Evolutionary conservation across 2,113 vertebrate genomes (phyloP).

Genomic region (Rhinogobius similis): DNA sequence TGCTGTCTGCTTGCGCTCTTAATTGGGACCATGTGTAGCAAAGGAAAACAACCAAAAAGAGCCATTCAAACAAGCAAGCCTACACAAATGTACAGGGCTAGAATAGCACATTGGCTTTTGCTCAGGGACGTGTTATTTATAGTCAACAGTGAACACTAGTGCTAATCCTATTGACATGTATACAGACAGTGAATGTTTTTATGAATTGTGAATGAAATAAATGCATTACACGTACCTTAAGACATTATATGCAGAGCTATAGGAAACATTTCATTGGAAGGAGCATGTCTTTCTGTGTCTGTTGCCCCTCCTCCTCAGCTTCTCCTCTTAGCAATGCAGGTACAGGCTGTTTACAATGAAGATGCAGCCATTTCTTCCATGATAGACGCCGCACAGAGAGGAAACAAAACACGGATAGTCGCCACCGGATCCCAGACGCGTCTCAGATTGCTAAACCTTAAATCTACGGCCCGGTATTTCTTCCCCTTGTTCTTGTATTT

Average conservation of each 20-base stretch:
- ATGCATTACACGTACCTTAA: conserved; percentile 66
- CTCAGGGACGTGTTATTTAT: conserved; percentile 44
- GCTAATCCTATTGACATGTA: conserved; percentile 56
- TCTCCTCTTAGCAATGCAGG: conserved; percentile 65
- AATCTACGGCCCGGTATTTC: conserved; percentile 15
- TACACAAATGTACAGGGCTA: conserved; percentile 33
- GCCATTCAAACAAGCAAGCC: conserved; percentile 3
- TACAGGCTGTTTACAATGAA: conserved; percentile 67
- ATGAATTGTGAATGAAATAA: conserved; percentile 48
- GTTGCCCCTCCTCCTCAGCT: conserved; percentile 55
- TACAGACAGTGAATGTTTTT: not conserved
- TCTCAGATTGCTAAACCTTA: conserved; percentile 1
- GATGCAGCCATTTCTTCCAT: conserved; percentile 56
- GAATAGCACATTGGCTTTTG: conserved; percentile 20
- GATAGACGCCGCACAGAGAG: conserved; percentile 36
- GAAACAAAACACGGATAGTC: conserved; percentile 36
- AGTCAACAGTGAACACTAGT: conserved; percentile 33
- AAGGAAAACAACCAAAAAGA: conserved; percentile 66
- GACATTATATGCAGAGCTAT: conserved; percentile 51
- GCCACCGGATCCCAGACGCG: conserved; percentile 32
- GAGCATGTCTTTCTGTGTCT: conserved; percentile 55
- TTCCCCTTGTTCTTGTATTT: conserved; percentile 65
- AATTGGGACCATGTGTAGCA: conserved; percentile 76
- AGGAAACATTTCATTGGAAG: conserved; percentile 55
- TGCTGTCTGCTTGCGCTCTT: conserved; percentile 59